Evolutionary conservation across 2,888 invertebrate genomes (phyloP).

Genomic region (Caenorhabditis sp.): DNA sequence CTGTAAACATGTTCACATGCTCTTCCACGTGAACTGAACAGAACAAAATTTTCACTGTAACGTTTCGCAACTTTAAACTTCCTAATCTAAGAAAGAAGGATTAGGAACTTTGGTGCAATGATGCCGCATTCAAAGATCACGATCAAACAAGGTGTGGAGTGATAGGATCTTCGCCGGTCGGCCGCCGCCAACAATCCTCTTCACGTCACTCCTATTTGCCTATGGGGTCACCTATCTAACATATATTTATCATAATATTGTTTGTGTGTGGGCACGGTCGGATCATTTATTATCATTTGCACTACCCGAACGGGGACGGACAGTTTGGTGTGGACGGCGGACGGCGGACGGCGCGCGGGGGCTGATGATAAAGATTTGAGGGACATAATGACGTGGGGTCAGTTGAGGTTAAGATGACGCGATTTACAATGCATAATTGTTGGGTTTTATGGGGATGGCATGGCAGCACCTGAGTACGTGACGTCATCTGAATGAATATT

Average conservation of each 20-base stretch:
- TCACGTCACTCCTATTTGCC: conserved; percentile 56
- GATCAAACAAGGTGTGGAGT: conserved; percentile 34
- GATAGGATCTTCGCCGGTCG: conserved; percentile 45
- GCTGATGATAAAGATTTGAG: conserved; percentile 8
- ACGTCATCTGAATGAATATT: conserved; percentile 17
- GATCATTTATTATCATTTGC: conserved; percentile 40
- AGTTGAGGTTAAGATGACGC: conserved; percentile 56
- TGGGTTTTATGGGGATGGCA: no score
- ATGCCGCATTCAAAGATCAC: conserved; percentile 24
- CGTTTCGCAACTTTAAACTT: no score
- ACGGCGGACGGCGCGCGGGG: conserved; percentile 25
- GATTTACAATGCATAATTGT: conserved; percentile 59
- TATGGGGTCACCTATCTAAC: conserved; percentile 18
- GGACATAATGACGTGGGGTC: conserved; percentile 49
- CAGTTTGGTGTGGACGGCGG: conserved; percentile 41
- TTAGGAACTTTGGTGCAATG: conserved; percentile 5
- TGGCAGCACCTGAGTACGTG: no score
- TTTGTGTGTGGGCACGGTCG: conserved; percentile 13
- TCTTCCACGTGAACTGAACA: no score
- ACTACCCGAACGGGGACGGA: conserved; percentile 28
- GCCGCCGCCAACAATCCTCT: no score
- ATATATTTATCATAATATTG: conserved; percentile 54
- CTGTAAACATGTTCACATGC: conserved; percentile 9
- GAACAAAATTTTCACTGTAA: no score
- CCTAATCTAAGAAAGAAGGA: neutral